These are phyloP conservation scores for Ectropis crepuscularia DNA, from an alignment of 2,888 invertebrate species.

Conservation along the genomic window DNA sequence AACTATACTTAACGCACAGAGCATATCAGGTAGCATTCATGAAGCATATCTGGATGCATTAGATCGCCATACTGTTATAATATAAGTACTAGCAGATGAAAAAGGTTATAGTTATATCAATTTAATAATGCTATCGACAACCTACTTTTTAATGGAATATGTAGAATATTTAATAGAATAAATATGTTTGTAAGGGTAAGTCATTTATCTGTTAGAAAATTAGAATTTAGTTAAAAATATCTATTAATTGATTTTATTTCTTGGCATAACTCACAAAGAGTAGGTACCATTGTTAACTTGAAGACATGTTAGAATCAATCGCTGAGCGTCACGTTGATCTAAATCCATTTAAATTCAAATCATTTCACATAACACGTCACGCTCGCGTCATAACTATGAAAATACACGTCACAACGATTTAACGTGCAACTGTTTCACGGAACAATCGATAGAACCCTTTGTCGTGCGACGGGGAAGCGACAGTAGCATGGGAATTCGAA, in stretches of 20 bases:
- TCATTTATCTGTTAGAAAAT: no score
- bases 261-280: neutral
- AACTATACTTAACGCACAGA: no score
- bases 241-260: conserved; percentile 1
- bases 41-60: no score
- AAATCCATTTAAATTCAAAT: conserved; percentile 62
- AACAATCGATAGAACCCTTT: conserved; percentile 63
- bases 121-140: no score
- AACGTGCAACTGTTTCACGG: conserved; percentile 61
- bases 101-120: no score
- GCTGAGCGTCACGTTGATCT: conserved; percentile 50
- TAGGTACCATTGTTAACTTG: neutral
- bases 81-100: no score
- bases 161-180: no score
- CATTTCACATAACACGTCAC: conserved; percentile 67
- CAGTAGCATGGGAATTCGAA: conserved; percentile 76
- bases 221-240: no score
- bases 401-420: conserved; percentile 74
- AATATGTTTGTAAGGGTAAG: no score
- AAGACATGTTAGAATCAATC: conserved; percentile 29
- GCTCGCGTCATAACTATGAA: conserved; percentile 71
- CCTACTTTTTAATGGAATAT: no score
- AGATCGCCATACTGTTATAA: no score
- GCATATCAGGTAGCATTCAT: no score
- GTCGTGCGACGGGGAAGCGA: conserved; percentile 45